Conservation (phyloP, 2,888 invertebrate genomes). For the Venustoraphidia nigricollis region DNA sequence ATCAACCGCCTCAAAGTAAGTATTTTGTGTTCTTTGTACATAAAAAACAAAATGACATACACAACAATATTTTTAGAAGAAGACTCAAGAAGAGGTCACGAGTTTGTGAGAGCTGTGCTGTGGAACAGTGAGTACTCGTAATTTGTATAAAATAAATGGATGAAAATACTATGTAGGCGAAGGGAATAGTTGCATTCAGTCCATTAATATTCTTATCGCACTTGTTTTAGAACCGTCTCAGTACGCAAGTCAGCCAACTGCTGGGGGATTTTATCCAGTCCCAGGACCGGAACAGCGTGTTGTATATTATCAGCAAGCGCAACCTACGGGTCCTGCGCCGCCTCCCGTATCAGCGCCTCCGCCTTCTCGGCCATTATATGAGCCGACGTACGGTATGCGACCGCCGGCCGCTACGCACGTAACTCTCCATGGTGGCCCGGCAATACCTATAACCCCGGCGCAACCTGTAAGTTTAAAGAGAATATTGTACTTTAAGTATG, state of each 20-base stretch:
- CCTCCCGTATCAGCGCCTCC: neutral
- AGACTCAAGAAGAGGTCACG: constrained; percentile 64
- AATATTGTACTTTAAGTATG: neutral
- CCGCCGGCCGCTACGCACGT: constrained; percentile 26
- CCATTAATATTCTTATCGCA: neutral
- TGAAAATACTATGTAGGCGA: neutral
- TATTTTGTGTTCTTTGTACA: constrained; percentile 15
- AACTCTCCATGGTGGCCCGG: constrained; percentile 32
- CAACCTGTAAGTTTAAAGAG: constrained; percentile 26
- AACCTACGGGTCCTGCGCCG: constrained; percentile 4
- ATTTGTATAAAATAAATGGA: neutral
- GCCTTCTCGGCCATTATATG: neutral
- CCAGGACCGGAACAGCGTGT: constrained; percentile 30
- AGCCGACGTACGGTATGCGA: neutral
- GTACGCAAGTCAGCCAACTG: constrained; percentile 29
- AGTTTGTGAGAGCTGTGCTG: constrained; percentile 63
- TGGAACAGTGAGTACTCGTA: constrained; percentile 62
- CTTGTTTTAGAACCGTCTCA: constrained; percentile 30
- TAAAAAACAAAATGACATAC: neutral
- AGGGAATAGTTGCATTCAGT: neutral
- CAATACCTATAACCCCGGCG: constrained; percentile 38
- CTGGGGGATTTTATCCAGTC: constrained; percentile 34
- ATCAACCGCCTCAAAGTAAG: constrained; percentile 42
- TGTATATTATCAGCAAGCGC: constrained; percentile 24
- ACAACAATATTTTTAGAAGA: constrained; percentile 31